Percentiles rank a stretch among this genome's conserved stretches.
phyloP scores from a whole-genome alignment of 2,113 vertebrate species.

The Phasianus colchicus region DNA sequence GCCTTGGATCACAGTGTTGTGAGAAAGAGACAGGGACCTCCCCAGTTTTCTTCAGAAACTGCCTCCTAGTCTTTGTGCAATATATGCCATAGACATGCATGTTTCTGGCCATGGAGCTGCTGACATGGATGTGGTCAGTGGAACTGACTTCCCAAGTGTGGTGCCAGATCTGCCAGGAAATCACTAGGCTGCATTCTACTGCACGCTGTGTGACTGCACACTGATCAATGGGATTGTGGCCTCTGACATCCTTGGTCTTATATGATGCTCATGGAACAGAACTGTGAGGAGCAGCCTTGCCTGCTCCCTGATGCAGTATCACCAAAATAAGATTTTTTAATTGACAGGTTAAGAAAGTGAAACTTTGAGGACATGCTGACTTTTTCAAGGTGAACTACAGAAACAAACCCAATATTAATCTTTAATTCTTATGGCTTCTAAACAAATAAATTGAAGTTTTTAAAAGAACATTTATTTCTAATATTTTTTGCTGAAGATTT shows the following conservation, averaged over 20 bases:
- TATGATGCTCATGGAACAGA: neutral
- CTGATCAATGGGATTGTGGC: rapidly evolving
- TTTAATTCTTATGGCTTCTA: neutral
- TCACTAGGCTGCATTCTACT: neutral
- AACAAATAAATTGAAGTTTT: neutral
- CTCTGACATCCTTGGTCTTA: neutral
- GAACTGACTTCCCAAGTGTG: rapidly evolving
- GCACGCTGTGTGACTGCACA: too few species aligned
- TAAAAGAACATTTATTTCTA: neutral
- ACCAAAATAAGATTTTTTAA: neutral
- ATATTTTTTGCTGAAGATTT: neutral
- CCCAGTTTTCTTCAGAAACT: neutral
- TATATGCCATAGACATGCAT: rapidly evolving
- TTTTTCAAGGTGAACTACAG: neutral
- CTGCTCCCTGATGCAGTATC: neutral
- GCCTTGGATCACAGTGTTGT: neutral
- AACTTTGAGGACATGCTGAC: neutral
- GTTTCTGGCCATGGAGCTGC: rapidly evolving
- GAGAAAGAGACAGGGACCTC: neutral
- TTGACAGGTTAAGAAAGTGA: neutral
- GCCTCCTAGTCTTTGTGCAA: neutral
- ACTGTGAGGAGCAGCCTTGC: neutral
- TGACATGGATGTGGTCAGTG: too few species aligned
- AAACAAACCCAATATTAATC: neutral
- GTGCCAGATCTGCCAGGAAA: neutral